Conservation (phyloP, 2,888 invertebrate species). For the Sphecodes monilicornis region DNA sequence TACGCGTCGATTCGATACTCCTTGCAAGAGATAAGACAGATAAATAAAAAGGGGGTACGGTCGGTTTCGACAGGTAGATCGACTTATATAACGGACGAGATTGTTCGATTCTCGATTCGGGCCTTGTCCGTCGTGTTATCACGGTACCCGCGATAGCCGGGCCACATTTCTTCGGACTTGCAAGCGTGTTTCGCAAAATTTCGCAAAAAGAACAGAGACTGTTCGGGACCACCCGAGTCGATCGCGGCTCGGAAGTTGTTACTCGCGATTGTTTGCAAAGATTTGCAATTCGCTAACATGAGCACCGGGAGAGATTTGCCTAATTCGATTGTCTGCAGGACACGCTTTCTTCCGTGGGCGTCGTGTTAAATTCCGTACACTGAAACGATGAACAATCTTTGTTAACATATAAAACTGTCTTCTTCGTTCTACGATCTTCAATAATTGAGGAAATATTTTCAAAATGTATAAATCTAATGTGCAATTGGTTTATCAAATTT, state of each 20-base stretch:
- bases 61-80: slow-evolving; percentile 24
- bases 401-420: neutral
- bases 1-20: slow-evolving; percentile 49
- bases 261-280: slow-evolving; percentile 5
- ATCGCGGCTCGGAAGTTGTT: slow-evolving; percentile 44
- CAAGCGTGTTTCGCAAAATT: slow-evolving; percentile 42
- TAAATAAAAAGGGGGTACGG: slow-evolving; percentile 32
- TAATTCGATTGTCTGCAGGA: slow-evolving; percentile 56
- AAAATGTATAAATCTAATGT: no score
- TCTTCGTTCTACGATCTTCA: neutral
- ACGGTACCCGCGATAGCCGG: slow-evolving; percentile 18
- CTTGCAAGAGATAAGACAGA: neutral
- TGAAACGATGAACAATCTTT: neutral
- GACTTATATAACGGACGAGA: slow-evolving; percentile 39
- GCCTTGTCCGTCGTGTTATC: slow-evolving; percentile 41
- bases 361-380: slow-evolving; percentile 1
- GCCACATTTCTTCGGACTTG: slow-evolving; percentile 24
- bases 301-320: slow-evolving; percentile 41
- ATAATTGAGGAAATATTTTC: neutral
- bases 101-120: slow-evolving; percentile 35
- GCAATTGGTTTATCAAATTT: no score
- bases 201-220: slow-evolving; percentile 1
- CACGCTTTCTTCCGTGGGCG: slow-evolving; percentile 17
- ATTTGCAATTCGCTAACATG: slow-evolving; percentile 32
- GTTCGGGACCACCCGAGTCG: slow-evolving; percentile 51